Evolutionary conservation across 1,140 invertebrate species (phyloP).

Genomic region (Ceratitis capitata): DNA sequence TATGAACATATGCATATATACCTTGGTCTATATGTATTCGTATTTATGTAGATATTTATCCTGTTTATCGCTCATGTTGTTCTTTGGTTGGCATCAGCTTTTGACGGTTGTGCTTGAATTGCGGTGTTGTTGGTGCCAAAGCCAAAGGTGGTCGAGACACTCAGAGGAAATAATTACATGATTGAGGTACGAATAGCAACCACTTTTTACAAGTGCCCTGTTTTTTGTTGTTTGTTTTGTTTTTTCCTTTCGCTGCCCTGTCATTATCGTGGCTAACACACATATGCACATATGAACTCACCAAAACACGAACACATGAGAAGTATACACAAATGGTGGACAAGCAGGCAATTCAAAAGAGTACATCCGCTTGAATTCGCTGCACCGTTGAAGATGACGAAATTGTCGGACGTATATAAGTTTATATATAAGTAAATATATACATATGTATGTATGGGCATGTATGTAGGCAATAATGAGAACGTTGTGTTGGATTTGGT

Average conservation of each 20-base stretch:
- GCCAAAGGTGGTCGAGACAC: slow-evolving; percentile 48
- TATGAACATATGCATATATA: not conserved
- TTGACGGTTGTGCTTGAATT: slow-evolving; percentile 14
- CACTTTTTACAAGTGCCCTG: not conserved
- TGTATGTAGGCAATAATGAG: not conserved
- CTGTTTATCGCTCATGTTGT: slow-evolving; percentile 44
- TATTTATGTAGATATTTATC: not conserved
- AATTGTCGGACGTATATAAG: not conserved
- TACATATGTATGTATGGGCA: not conserved
- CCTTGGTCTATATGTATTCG: too few species aligned
- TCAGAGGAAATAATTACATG: slow-evolving; percentile 65
- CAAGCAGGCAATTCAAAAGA: slow-evolving; percentile 18
- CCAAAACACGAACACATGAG: not conserved
- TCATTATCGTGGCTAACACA: not conserved
- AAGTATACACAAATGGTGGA: not conserved
- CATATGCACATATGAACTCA: too few species aligned
- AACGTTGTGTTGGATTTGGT: not conserved
- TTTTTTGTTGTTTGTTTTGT: not conserved
- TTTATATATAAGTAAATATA: not conserved
- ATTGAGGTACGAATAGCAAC: slow-evolving; percentile 56
- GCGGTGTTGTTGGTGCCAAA: not conserved
- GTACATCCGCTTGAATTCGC: slow-evolving; percentile 3
- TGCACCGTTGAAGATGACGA: not conserved
- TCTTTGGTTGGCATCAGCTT: not conserved
- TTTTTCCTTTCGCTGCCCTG: not conserved